These are phyloP conservation scores for Dicyema japonicum DNA, from an alignment of 1,140 invertebrate species.

Conservation along the genomic window DNA sequence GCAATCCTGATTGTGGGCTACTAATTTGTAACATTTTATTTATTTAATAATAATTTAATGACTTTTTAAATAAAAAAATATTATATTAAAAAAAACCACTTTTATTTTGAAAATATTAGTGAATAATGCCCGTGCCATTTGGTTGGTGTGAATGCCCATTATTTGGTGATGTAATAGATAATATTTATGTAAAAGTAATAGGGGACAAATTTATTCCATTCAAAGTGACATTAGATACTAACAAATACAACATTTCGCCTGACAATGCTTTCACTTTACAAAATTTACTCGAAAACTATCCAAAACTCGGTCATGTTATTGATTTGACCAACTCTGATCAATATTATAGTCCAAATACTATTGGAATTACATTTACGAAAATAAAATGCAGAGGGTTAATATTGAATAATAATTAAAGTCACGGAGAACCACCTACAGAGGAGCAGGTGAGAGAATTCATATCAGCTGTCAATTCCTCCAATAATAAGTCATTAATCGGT, in stretches of 20 bases:
- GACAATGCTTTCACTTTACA: conserved; percentile 2
- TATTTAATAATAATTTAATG: too few relatives aligned
- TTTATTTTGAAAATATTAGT: too few relatives aligned
- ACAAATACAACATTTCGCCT: background rate
- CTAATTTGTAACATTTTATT: too few relatives aligned
- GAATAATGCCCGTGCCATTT: too few relatives aligned
- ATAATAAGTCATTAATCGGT: conserved; percentile 29
- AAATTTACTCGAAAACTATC: background rate
- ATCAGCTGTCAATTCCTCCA: conserved; percentile 36
- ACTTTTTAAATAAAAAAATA: too few relatives aligned
- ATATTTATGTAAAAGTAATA: background rate
- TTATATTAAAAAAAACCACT: too few relatives aligned
- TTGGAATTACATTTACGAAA: conserved; percentile 4
- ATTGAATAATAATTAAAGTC: conserved; percentile 3
- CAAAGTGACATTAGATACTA: conserved; percentile 2
- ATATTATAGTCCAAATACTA: conserved; percentile 50
- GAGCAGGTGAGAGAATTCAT: conserved; percentile 47
- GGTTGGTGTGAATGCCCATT: conserved; percentile 3
- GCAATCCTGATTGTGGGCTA: too few relatives aligned
- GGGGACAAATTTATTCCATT: conserved; percentile 4
- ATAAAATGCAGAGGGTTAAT: background rate
- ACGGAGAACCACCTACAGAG: conserved; percentile 20
- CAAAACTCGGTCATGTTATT: conserved; percentile 65
- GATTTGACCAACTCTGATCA: conserved; percentile 69
- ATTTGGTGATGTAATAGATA: conserved; percentile 1